These are phyloP conservation scores for Dascyllus trimaculatus DNA, from an alignment of 2,113 vertebrate species.

Conservation along the genomic window DNA sequence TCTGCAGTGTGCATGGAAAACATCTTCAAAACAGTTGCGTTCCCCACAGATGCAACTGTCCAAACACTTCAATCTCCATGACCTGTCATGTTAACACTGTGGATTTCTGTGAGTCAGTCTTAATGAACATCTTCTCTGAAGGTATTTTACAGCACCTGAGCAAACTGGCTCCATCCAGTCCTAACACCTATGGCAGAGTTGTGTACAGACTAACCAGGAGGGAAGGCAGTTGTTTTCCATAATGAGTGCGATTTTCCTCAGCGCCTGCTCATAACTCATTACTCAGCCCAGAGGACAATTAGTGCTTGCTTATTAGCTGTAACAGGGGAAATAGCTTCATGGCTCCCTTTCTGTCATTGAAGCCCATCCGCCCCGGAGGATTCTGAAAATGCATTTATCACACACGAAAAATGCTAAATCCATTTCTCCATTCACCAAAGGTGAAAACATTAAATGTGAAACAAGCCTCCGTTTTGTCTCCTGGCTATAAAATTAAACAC, in stretches of 20 bases:
- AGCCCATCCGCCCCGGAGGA: constrained; percentile 10
- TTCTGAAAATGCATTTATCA: constrained; percentile 45
- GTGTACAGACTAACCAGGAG: constrained; percentile 25
- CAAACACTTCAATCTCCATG: constrained; percentile 20
- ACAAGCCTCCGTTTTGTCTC: neutral
- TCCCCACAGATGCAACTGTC: constrained; percentile 4
- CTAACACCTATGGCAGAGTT: neutral
- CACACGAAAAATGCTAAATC: constrained; percentile 32
- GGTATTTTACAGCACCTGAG: constrained; percentile 32
- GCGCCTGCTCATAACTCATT: constrained; percentile 57
- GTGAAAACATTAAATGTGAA: constrained; percentile 4
- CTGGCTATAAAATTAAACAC: neutral
- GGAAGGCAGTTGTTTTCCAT: constrained; percentile 53
- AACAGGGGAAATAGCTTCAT: constrained; percentile 64
- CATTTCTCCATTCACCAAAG: constrained; percentile 15
- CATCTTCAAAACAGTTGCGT: neutral
- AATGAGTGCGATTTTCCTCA: constrained; percentile 51
- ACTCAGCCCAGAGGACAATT: constrained; percentile 54
- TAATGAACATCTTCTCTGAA: constrained; percentile 22
- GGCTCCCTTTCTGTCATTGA: constrained; percentile 18
- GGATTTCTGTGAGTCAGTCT: constrained; percentile 11
- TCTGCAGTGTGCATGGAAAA: constrained; percentile 17
- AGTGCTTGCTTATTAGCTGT: constrained; percentile 62
- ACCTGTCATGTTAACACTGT: constrained; percentile 11
- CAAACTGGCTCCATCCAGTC: constrained; percentile 20